Conservation (phyloP, 2,113 vertebrate species). For the Cepphus grylle region DNA sequence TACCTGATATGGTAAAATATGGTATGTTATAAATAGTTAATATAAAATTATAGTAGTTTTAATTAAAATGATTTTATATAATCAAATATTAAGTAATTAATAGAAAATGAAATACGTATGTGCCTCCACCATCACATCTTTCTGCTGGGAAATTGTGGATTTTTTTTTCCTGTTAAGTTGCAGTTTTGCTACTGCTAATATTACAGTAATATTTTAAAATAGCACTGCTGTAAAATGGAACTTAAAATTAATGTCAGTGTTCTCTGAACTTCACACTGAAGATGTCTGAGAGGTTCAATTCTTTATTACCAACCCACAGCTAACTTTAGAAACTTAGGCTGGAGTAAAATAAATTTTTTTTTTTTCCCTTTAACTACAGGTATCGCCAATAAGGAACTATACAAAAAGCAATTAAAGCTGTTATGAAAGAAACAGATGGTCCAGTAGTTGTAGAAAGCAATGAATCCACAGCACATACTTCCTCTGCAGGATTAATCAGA, state of each 20-base stretch:
- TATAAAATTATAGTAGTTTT: neutral
- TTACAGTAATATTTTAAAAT: neutral
- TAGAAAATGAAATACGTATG: neutral
- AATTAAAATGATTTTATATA: too few relatives aligned
- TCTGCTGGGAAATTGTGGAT: neutral
- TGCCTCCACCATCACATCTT: neutral
- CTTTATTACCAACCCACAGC: neutral
- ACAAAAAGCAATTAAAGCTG: neutral
- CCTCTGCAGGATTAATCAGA: neutral
- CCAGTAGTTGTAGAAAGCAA: neutral
- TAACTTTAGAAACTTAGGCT: neutral
- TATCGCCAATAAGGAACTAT: neutral
- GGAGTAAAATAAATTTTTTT: neutral
- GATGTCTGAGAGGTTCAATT: neutral
- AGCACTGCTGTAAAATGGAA: neutral
- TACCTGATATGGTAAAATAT: neutral
- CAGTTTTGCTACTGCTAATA: neutral
- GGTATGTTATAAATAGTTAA: neutral
- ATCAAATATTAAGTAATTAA: too few relatives aligned
- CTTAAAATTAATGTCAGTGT: neutral
- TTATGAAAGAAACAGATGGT: neutral
- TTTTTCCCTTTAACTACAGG: neutral
- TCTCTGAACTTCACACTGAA: neutral
- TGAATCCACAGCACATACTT: neutral
- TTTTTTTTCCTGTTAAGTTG: neutral